These are phyloP conservation scores for Capreolus pygargus DNA, from an alignment of 2,113 vertebrate genomes.

Conservation along the genomic window DNA sequence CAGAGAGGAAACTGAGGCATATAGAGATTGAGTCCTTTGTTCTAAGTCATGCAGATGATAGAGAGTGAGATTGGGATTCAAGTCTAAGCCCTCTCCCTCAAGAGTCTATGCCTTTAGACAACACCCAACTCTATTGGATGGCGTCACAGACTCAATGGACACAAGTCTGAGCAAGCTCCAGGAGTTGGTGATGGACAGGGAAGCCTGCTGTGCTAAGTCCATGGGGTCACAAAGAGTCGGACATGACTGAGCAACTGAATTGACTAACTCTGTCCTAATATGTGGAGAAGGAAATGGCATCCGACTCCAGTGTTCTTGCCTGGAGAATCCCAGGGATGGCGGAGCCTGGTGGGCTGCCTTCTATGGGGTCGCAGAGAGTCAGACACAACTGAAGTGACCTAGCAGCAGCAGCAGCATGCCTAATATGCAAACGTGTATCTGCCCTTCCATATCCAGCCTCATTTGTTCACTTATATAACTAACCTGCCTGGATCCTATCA, in stretches of 20 bases:
- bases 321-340: background rate
- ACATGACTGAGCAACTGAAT: background rate
- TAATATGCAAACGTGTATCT: background rate
- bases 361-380: background rate
- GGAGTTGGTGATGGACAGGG: background rate
- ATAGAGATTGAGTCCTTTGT: background rate
- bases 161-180: background rate
- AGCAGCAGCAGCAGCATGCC: background rate
- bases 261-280: background rate
- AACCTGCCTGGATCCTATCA: background rate
- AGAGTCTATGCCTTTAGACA: background rate
- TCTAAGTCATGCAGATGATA: background rate
- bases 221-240: background rate
- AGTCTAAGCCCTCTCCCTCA: background rate
- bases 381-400: accelerated
- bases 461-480: background rate
- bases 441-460: background rate
- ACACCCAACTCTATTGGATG: background rate
- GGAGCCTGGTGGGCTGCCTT: background rate
- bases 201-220: background rate
- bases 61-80: background rate
- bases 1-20: background rate
- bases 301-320: background rate
- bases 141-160: background rate
- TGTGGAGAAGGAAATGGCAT: background rate